These are phyloP conservation scores for Trichonephila inaurata DNA, from an alignment of 1,140 invertebrate genomes.

Conservation along the genomic window DNA sequence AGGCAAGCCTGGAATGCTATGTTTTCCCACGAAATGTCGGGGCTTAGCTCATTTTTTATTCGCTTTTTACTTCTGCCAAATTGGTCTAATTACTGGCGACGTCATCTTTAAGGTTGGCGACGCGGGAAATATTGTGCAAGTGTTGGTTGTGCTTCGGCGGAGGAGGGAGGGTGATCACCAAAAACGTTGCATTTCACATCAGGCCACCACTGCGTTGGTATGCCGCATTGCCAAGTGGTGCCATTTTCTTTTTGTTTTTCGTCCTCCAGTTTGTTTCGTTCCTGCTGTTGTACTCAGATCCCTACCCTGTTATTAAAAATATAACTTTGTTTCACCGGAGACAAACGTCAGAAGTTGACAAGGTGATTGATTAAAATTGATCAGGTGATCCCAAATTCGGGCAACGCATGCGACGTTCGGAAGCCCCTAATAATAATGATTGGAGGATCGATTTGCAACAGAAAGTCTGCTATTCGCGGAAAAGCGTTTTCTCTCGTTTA, in stretches of 20 bases:
- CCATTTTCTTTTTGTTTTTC: constrained; percentile 26
- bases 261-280: neutral
- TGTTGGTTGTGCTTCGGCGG: neutral
- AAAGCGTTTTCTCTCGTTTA: constrained; percentile 35
- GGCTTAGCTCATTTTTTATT: constrained; percentile 74
- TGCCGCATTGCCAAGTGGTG: constrained; percentile 26
- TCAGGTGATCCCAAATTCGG: constrained; percentile 74
- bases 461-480: constrained; percentile 54
- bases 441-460: constrained; percentile 68
- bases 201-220: constrained; percentile 67
- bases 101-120: constrained; percentile 53
- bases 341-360: constrained; percentile 74
- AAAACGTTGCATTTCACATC: constrained; percentile 71
- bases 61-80: constrained; percentile 72
- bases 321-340: constrained; percentile 75
- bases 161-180: constrained; percentile 33
- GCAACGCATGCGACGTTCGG: constrained; percentile 68
- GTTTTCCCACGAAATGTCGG: constrained; percentile 73
- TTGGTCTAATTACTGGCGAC: constrained; percentile 71
- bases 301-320: constrained; percentile 76
- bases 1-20: constrained; percentile 58
- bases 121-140: constrained; percentile 70
- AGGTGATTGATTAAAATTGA: constrained; percentile 77
- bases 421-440: constrained; percentile 76
- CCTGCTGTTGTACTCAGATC: constrained; percentile 51